Evolutionary conservation across 2,888 invertebrate species (phyloP).

Genomic region (Neria commutata): DNA sequence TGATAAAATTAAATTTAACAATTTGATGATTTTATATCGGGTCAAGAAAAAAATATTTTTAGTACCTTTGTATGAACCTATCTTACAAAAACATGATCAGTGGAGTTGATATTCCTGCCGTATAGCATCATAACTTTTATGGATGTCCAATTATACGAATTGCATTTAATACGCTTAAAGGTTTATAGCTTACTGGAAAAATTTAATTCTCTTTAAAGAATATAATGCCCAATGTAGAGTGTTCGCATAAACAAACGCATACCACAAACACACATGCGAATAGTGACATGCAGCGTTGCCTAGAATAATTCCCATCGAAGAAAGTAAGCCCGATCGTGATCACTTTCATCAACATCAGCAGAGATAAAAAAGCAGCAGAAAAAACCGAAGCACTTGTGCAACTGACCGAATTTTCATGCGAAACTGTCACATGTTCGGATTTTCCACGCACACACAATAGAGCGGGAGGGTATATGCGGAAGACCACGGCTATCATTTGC

Average conservation of each 20-base stretch:
- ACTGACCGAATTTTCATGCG: slow-evolving; percentile 40
- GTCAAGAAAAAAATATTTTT: no score
- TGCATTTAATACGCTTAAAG: not conserved
- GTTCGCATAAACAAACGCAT: not conserved
- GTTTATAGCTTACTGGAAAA: not conserved
- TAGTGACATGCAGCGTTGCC: not conserved
- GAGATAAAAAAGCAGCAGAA: not conserved
- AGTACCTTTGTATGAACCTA: no score
- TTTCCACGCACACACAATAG: not conserved
- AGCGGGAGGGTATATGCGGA: not conserved
- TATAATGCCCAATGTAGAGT: not conserved
- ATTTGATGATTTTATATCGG: no score
- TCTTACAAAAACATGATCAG: no score
- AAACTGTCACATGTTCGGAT: slow-evolving; percentile 39
- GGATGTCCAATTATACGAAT: not conserved
- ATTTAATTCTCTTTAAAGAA: not conserved
- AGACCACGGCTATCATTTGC: slow-evolving; percentile 14
- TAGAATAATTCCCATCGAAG: not conserved
- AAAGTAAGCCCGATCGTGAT: not conserved
- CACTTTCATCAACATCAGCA: slow-evolving; percentile 3
- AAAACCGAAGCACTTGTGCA: slow-evolving; percentile 34
- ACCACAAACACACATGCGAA: slow-evolving; percentile 8
- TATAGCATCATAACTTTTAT: not conserved
- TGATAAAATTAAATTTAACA: no score
- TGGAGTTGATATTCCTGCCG: not conserved